Conservation (phyloP, 2,113 vertebrate genomes). For the Danio rerio region GRCz12tu NC_133183.1:30468001-30468500, state of each 20-base stretch:
- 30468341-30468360: neutral
- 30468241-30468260: neutral
- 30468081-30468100: neutral
- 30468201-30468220: neutral
- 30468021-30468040: too few relatives aligned
- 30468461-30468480: constrained; percentile 56
- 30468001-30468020: too few relatives aligned
- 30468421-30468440: constrained; percentile 60
- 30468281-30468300: neutral
- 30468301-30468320: neutral
- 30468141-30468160: neutral
- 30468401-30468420: constrained; percentile 57
- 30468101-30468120: too few relatives aligned
- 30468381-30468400: constrained; percentile 60
- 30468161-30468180: neutral
- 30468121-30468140: too few relatives aligned
- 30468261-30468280: neutral
- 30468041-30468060: neutral
- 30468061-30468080: neutral
- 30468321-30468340: neutral
- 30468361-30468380: constrained; percentile 33
- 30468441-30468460: constrained; percentile 52
- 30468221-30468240: neutral
- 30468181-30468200: neutral
- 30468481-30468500: constrained; percentile 62